These are phyloP conservation scores for Sweltsa coloradensis DNA, from an alignment of 1,140 invertebrate genomes.

Conservation along the genomic window DNA sequence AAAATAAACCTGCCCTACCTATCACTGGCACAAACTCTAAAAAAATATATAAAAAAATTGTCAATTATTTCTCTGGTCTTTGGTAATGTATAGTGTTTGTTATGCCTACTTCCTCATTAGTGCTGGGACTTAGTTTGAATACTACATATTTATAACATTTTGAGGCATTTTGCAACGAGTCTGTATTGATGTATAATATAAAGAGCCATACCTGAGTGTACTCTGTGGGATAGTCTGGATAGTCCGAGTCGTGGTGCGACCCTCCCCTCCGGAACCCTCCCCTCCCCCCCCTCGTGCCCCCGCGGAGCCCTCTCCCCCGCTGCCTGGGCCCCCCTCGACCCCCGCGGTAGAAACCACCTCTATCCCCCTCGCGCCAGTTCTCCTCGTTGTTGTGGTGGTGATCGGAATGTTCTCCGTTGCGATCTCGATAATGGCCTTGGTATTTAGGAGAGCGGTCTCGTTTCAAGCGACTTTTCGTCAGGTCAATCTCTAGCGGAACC, in stretches of 20 bases:
- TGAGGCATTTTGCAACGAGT: background rate
- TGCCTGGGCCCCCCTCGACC: conserved; percentile 24
- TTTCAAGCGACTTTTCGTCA: conserved; percentile 36
- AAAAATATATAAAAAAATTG: background rate
- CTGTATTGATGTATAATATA: conserved; percentile 2
- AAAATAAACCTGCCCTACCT: too few species aligned
- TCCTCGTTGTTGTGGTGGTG: too few species aligned
- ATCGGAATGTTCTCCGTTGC: conserved; percentile 28
- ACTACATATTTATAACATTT: background rate
- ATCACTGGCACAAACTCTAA: background rate
- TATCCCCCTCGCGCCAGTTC: too few species aligned
- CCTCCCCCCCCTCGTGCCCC: conserved; percentile 19
- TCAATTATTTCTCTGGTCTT: background rate
- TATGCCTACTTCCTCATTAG: background rate
- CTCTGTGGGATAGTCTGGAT: conserved; percentile 33
- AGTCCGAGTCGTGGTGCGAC: conserved; percentile 30
- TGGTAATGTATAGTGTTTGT: background rate
- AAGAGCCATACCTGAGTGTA: conserved; percentile 35
- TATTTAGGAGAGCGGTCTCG: conserved; percentile 18
- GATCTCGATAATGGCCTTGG: conserved; percentile 25
- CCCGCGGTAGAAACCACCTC: conserved; percentile 19
- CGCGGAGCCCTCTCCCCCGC: conserved; percentile 22
- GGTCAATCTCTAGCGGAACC: conserved; percentile 59
- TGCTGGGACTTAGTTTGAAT: background rate
- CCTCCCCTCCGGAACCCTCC: conserved; percentile 18